A percentile compares a stretch with the other conserved stretches of the same genome.
These are phyloP conservation scores for Cerceris rybyensis DNA, from an alignment of 2,888 invertebrate species.

Conservation along the genomic window DNA sequence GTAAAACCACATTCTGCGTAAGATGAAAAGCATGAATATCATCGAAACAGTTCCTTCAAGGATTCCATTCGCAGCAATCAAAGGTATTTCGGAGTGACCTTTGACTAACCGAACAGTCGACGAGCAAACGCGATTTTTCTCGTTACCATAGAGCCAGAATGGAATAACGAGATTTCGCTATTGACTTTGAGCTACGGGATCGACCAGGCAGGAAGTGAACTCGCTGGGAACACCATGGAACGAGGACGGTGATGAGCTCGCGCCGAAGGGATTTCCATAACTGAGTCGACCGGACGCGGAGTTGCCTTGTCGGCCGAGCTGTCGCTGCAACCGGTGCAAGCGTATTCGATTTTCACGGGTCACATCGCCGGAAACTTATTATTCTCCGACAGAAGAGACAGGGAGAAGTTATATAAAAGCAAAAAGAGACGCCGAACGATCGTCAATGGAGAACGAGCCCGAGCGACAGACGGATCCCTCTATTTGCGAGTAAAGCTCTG, in stretches of 20 bases:
- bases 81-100: constrained; percentile 22
- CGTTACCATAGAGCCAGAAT: constrained; percentile 49
- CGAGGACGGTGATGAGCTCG: constrained; percentile 63
- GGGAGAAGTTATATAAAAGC: constrained; percentile 33
- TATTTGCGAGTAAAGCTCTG: background rate
- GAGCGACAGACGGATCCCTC: background rate
- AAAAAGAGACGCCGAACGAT: constrained; percentile 30
- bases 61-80: constrained; percentile 22
- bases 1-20: no score
- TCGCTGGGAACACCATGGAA: constrained; percentile 44
- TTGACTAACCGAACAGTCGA: background rate
- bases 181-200: constrained; percentile 62
- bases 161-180: constrained; percentile 64
- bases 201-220: constrained; percentile 47
- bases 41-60: no score
- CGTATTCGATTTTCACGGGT: constrained; percentile 78
- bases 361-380: constrained; percentile 76
- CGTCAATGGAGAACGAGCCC: constrained; percentile 32
- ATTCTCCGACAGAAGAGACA: constrained; percentile 60
- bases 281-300: constrained; percentile 74
- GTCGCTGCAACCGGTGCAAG: constrained; percentile 77
- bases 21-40: no score
- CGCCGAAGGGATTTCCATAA: constrained; percentile 75
- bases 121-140: constrained; percentile 55
- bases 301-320: constrained; percentile 78